These are phyloP conservation scores for Uloborus diversus DNA, from an alignment of 1,140 invertebrate species.

Conservation along the genomic window DNA sequence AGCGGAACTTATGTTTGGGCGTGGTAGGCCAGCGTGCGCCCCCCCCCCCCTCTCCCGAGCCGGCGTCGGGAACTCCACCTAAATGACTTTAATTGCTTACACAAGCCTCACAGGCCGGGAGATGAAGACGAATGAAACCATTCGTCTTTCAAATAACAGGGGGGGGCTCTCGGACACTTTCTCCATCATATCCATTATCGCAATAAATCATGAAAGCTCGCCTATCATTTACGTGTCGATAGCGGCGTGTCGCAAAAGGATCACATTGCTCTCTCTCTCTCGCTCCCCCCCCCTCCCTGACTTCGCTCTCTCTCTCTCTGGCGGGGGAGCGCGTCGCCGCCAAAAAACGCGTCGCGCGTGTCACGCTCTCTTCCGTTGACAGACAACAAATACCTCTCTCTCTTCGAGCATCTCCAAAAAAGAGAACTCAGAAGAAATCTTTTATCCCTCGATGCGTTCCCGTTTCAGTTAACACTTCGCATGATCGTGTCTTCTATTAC, in stretches of 20 bases:
- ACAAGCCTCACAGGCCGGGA: constrained; percentile 37
- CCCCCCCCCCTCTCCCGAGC: neutral
- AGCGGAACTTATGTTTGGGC: constrained; percentile 46
- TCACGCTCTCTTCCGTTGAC: too few relatives aligned
- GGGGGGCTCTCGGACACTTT: constrained; percentile 39
- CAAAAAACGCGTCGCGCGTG: too few relatives aligned
- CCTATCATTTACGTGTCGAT: constrained; percentile 56
- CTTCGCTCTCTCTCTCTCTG: neutral
- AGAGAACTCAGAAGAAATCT: too few relatives aligned
- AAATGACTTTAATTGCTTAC: constrained; percentile 57
- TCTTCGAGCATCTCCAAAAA: neutral
- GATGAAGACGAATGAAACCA: constrained; percentile 53
- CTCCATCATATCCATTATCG: constrained; percentile 54
- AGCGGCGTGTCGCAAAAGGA: constrained; percentile 51
- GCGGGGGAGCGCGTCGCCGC: neutral
- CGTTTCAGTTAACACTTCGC: too few relatives aligned
- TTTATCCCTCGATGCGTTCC: too few relatives aligned
- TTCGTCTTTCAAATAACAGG: constrained; percentile 56
- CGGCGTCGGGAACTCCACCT: constrained; percentile 53
- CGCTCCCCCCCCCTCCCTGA: neutral
- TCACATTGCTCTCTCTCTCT: constrained; percentile 10
- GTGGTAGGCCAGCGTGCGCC: constrained; percentile 38
- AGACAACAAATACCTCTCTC: neutral
- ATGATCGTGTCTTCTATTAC: too few relatives aligned
- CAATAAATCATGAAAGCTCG: constrained; percentile 55